Evolutionary conservation across 2,888 invertebrate genomes (phyloP).

Genomic region (Noctua comes): DNA sequence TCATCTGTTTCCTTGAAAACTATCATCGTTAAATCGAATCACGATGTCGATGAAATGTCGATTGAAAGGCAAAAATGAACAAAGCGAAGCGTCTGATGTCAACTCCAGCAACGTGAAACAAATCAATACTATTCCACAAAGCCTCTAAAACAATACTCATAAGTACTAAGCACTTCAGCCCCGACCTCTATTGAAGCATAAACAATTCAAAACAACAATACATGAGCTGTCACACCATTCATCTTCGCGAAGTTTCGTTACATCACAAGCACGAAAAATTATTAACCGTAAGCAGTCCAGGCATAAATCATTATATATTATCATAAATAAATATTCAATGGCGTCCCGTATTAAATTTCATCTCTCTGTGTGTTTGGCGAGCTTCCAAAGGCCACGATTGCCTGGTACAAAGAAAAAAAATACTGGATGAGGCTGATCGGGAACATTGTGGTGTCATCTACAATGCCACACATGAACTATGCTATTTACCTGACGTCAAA

Average conservation of each 20-base stretch:
- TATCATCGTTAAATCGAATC: neutral
- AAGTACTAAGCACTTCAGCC: slow-evolving; percentile 4
- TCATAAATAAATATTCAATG: slow-evolving; percentile 89
- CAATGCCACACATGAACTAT: neutral
- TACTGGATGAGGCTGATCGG: slow-evolving; percentile 51
- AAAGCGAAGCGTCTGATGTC: neutral
- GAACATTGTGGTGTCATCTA: neutral
- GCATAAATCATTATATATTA: slow-evolving; percentile 88
- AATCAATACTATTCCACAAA: neutral
- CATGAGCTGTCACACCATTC: slow-evolving; percentile 53
- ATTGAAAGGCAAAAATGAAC: neutral
- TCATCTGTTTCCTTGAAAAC: neutral
- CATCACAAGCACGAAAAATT: slow-evolving; percentile 76
- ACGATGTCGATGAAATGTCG: neutral
- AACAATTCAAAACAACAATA: slow-evolving; percentile 51
- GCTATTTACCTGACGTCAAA: neutral
- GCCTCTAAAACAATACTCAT: slow-evolving; percentile 6
- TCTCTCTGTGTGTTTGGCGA: slow-evolving; percentile 80
- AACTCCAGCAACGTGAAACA: neutral
- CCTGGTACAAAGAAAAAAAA: slow-evolving; percentile 56
- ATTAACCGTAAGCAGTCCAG: slow-evolving; percentile 82
- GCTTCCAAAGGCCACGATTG: slow-evolving; percentile 80
- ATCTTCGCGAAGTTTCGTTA: slow-evolving; percentile 59
- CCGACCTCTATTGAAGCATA: slow-evolving; percentile 21
- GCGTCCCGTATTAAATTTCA: slow-evolving; percentile 86